phyloP scores from a whole-genome alignment of 2,113 vertebrate species.

The Mus musculus region GRCm39 chr10:128254001-128254500 shows the following conservation, averaged over 20 bases:
- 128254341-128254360: not conserved
- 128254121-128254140: not conserved
- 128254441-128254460: not conserved
- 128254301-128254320: slow-evolving; percentile 5
- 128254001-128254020: not conserved
- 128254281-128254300: not conserved
- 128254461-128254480: slow-evolving; percentile 2
- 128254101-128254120: not conserved
- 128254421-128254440: not conserved
- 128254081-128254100: not conserved
- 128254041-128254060: not conserved
- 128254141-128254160: not conserved
- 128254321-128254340: not conserved
- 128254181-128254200: not conserved
- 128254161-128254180: not conserved
- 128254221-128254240: slow-evolving; percentile 24
- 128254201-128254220: not conserved
- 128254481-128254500: too few relatives aligned
- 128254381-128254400: not conserved
- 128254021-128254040: not conserved
- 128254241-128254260: slow-evolving; percentile 14
- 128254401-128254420: not conserved
- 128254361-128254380: not conserved
- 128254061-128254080: not conserved
- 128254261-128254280: not conserved